Evolutionary conservation across 2,888 invertebrate species (phyloP).

Genomic region (Physocephala rufipes): DNA sequence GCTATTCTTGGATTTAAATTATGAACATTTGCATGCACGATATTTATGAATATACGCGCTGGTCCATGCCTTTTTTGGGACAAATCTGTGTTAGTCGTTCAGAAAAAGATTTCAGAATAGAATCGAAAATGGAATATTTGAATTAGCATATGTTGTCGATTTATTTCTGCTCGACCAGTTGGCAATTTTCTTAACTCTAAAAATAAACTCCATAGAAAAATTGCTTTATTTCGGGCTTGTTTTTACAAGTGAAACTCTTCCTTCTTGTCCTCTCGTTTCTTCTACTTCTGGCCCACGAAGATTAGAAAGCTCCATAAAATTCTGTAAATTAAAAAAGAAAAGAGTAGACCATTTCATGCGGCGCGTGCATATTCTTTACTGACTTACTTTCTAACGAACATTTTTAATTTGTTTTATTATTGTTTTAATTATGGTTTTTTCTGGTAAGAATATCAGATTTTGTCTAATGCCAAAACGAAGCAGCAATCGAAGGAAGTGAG

Average conservation of each 20-base stretch:
- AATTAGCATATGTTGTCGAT: background rate
- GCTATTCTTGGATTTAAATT: slow-evolving; percentile 1
- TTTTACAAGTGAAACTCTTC: background rate
- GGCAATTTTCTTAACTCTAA: background rate
- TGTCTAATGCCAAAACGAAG: no score
- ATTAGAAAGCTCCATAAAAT: no score
- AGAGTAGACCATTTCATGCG: no score
- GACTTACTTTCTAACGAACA: no score
- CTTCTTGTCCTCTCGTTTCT: no score
- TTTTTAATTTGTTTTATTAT: no score
- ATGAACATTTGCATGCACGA: background rate
- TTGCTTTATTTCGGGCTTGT: background rate
- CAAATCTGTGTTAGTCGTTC: background rate
- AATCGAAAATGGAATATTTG: background rate
- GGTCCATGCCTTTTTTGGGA: background rate
- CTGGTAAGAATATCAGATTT: no score
- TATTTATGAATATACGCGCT: background rate
- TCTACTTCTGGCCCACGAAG: no score
- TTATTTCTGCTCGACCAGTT: background rate
- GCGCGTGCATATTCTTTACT: no score
- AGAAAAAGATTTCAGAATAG: slow-evolving; percentile 3
- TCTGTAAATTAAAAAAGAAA: no score
- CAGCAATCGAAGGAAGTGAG: no score
- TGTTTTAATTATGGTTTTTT: no score
- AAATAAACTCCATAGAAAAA: slow-evolving; percentile 7